Evolutionary conservation across 2,888 invertebrate species (phyloP).

Genomic region (Andrena trimmerana): DNA sequence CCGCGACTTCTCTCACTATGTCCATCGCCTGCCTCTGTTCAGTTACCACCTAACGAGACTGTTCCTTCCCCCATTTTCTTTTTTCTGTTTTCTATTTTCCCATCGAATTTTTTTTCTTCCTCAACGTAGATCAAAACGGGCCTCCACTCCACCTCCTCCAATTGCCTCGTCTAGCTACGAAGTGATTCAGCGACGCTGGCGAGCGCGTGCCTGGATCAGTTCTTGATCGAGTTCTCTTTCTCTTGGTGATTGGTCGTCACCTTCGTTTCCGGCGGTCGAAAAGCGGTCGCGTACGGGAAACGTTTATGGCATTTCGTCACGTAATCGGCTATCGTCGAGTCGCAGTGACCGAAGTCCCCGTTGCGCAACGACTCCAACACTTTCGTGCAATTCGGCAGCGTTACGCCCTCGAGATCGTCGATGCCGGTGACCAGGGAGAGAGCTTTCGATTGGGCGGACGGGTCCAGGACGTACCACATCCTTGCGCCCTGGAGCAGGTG

Average conservation of each 20-base stretch:
- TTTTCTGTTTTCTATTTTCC: slow-evolving; percentile 36
- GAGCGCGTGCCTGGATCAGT: slow-evolving; percentile 79
- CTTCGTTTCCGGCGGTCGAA: slow-evolving; percentile 84
- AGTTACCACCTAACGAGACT: slow-evolving; percentile 1
- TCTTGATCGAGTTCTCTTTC: slow-evolving; percentile 80
- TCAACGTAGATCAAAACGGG: slow-evolving; percentile 51
- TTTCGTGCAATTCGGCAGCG: slow-evolving; percentile 92
- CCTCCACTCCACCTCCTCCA: slow-evolving; percentile 25
- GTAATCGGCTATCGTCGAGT: slow-evolving; percentile 89
- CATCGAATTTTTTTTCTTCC: not conserved
- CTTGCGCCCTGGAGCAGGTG: slow-evolving; percentile 94
- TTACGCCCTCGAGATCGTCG: slow-evolving; percentile 85
- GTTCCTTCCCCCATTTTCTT: slow-evolving; percentile 32
- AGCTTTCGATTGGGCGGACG: slow-evolving; percentile 89
- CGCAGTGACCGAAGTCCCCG: slow-evolving; percentile 93
- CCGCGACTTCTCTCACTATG: slow-evolving; percentile 55
- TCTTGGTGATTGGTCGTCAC: slow-evolving; percentile 79
- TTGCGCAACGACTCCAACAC: slow-evolving; percentile 91
- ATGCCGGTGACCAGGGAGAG: slow-evolving; percentile 88
- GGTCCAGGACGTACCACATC: slow-evolving; percentile 91
- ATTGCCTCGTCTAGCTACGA: slow-evolving; percentile 72
- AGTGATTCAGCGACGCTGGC: slow-evolving; percentile 69
- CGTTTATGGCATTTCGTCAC: slow-evolving; percentile 90
- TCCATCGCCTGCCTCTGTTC: slow-evolving; percentile 15
- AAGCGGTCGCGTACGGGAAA: slow-evolving; percentile 93